These are phyloP conservation scores for Zosterops borbonicus DNA, from an alignment of 2,113 vertebrate genomes.

Conservation along the genomic window DNA sequence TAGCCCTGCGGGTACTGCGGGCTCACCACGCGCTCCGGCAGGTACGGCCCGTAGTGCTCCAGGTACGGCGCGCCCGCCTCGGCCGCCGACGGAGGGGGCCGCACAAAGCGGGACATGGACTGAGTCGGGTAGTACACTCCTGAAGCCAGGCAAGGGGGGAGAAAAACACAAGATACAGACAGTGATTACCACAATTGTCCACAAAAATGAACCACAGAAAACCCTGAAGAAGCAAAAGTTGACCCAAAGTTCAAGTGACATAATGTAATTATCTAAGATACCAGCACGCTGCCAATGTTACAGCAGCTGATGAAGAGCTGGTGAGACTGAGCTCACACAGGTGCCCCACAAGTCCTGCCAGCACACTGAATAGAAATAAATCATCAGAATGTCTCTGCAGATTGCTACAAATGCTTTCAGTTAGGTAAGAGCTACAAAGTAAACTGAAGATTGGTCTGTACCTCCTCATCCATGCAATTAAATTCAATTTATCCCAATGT, in stretches of 20 bases:
- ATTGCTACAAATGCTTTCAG: background rate
- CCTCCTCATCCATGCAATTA: background rate
- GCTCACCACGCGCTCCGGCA: slow-evolving; percentile 83
- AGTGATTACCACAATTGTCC: background rate
- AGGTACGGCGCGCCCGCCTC: slow-evolving; percentile 85
- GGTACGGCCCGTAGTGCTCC: slow-evolving; percentile 87
- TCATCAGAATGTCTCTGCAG: background rate
- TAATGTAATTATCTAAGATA: background rate
- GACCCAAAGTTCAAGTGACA: background rate
- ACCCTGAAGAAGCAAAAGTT: background rate
- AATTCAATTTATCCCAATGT: background rate
- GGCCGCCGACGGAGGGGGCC: slow-evolving; percentile 74
- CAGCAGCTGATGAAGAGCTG: background rate
- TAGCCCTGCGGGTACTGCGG: slow-evolving; percentile 86
- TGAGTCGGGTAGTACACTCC: slow-evolving; percentile 89
- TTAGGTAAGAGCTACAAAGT: background rate
- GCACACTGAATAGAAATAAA: background rate
- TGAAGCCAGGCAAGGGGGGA: slow-evolving; percentile 23
- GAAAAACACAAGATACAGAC: background rate
- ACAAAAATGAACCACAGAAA: background rate
- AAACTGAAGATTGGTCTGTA: background rate
- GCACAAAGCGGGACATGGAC: slow-evolving; percentile 83
- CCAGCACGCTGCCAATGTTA: background rate
- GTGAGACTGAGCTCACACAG: background rate
- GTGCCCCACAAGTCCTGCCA: background rate